Base-by-base conservation (phyloP, 2,797 vertebrate genomes). In the Premnoplex brunnescens region DNA sequence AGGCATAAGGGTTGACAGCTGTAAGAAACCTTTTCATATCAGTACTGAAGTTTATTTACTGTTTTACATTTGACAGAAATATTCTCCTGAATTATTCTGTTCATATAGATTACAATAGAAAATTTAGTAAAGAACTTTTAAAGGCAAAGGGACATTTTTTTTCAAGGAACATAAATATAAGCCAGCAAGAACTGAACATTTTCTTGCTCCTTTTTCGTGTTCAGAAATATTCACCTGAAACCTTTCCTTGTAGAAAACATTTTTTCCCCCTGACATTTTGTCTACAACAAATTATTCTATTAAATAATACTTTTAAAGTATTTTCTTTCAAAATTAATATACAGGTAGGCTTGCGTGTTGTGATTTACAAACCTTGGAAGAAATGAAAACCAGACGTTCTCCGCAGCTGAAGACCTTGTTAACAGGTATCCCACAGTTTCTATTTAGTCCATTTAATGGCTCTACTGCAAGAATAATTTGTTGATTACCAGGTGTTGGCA, bases 401-500 rank as follows among this genome's bases (percentile, higher is more conserved):
- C 67, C 3, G 5, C 84, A 91, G 85, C 21, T 91, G 88, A 96
- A 88, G 66, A 83, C 36, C 41, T 94, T 94, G 78, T 96, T 96
- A 94, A 84, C 85, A 95, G 52, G 10, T 88, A 91, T 86, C 91
- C 91, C 41, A 87, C 66, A 59, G 92, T 95, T 95, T 88, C 85
- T 86, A 21, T 94, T 81, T 96, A 84, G 83, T 91, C 80, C 73
- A 66, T 93, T 91, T 94, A 96, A 94, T 92, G 36, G 39, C n/a
- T 93, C 28, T 89, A 84, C 86, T 84, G 81, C 41, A 94, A 88
- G 78, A 97, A 88, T 86, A 93, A 96, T 95, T 86, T 91, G 89
- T 71, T 84, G 84, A 94, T 94, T 94, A 80, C 86, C 89, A 89
- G 81, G 85, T 96, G 84, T 64, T 97, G 92, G 92, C 91, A 95